These are phyloP conservation scores for Mus caroli DNA, from an alignment of 2,797 vertebrate genomes.

Conservation along the genomic window DNA sequence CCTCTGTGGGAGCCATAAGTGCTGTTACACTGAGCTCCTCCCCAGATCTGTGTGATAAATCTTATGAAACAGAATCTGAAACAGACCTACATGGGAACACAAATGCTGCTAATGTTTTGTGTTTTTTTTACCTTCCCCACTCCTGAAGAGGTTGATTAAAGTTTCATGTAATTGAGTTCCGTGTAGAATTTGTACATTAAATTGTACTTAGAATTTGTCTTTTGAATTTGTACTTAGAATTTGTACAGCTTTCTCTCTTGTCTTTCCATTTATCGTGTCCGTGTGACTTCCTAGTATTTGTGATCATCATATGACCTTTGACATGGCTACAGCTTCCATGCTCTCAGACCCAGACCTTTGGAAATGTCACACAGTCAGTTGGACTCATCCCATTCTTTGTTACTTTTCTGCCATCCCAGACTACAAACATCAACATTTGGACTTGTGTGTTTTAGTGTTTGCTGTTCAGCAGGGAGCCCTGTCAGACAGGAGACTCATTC, in stretches of 20 bases:
- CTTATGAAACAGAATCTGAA: constrained; percentile 34
- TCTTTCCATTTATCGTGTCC: constrained; percentile 31
- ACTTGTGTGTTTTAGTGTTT: background rate
- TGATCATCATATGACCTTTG: constrained; percentile 73
- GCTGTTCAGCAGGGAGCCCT: background rate
- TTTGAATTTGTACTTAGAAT: background rate
- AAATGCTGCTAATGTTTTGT: constrained; percentile 46
- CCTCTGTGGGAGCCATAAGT: background rate
- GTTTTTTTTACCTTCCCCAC: constrained; percentile 48
- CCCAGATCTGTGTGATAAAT: background rate
- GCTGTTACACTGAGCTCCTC: background rate
- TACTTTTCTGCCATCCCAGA: background rate
- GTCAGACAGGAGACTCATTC: background rate
- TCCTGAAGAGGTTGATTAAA: constrained; percentile 50
- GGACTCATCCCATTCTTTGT: background rate
- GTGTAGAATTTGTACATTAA: background rate
- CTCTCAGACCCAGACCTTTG: background rate
- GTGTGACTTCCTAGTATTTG: constrained; percentile 71
- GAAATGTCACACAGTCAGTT: background rate
- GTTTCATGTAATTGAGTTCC: constrained; percentile 66
- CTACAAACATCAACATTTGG: background rate
- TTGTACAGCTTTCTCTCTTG: constrained; percentile 65
- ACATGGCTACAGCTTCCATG: constrained; percentile 9
- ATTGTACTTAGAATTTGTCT: constrained; percentile 30
- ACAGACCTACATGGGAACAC: background rate